These are phyloP conservation scores for Drosophila dives DNA, from an alignment of 2,888 invertebrate species.

Conservation along the genomic window DNA sequence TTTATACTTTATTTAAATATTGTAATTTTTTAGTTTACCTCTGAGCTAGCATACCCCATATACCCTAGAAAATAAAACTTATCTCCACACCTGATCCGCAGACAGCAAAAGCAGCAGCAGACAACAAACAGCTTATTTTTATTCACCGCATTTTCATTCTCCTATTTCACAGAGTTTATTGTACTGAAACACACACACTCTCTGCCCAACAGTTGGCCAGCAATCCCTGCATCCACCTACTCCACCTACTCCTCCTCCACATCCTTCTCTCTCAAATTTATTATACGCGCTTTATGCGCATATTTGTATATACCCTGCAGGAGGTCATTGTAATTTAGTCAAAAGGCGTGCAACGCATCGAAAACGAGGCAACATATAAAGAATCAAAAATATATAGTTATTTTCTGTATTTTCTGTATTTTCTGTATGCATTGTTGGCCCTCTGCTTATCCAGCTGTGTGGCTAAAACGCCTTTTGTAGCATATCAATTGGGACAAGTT, in stretches of 20 bases:
- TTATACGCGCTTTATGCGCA: slow-evolving; percentile 71
- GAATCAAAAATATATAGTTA: slow-evolving; percentile 14
- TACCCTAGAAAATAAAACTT: slow-evolving; percentile 25
- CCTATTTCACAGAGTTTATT: slow-evolving; percentile 56
- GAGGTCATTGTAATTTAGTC: slow-evolving; percentile 5
- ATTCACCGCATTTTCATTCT: slow-evolving; percentile 55
- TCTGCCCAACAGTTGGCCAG: slow-evolving; percentile 2
- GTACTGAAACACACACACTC: slow-evolving; percentile 28
- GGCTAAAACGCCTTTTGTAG: neutral
- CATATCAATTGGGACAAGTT: neutral
- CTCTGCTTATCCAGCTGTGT: neutral
- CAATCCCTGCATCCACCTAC: neutral
- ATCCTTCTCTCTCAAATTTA: slow-evolving; percentile 25
- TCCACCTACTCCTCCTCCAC: too few species aligned
- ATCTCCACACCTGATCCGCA: slow-evolving; percentile 44
- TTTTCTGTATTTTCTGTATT: slow-evolving; percentile 1
- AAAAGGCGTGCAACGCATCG: slow-evolving; percentile 5
- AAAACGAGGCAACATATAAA: slow-evolving; percentile 3
- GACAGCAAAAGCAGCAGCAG: slow-evolving; percentile 10
- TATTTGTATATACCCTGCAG: slow-evolving; percentile 62
- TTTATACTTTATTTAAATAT: neutral
- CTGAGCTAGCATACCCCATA: slow-evolving; percentile 8
- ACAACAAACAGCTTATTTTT: slow-evolving; percentile 57
- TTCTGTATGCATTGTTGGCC: neutral
- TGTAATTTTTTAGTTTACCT: neutral